Percentiles rank a stretch among this genome's conserved stretches.
Conservation (phyloP, 2,797 vertebrate genomes). For the Centroberyx gerrardi region DNA sequence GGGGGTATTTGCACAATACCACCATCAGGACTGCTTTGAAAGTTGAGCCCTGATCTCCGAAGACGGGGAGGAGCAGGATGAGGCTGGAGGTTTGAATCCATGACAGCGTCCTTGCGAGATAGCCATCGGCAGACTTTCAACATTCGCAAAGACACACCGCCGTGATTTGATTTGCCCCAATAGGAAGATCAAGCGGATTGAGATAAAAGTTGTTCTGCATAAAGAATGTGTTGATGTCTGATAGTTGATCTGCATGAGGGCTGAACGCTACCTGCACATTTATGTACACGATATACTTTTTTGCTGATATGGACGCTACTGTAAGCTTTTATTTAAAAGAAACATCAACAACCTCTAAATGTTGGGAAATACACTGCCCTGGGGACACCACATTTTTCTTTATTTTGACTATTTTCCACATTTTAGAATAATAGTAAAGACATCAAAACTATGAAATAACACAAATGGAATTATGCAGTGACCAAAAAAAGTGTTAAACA, state of each 20-base stretch:
- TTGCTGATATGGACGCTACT: neutral
- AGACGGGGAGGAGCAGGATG: conserved; percentile 41
- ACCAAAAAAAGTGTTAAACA: no score
- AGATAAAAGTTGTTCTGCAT: conserved; percentile 34
- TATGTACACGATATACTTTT: neutral
- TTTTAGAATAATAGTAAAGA: no score
- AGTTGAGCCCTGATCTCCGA: conserved; percentile 69
- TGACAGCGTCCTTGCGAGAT: conserved; percentile 65
- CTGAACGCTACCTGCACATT: conserved; percentile 6
- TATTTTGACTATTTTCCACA: no score
- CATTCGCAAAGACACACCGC: conserved; percentile 34
- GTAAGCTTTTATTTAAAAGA: neutral
- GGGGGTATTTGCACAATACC: conserved; percentile 76
- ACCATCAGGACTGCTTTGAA: conserved; percentile 77
- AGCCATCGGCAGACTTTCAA: conserved; percentile 45
- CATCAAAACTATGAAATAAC: no score
- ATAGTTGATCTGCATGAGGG: conserved; percentile 33
- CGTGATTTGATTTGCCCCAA: conserved; percentile 42
- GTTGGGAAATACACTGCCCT: neutral
- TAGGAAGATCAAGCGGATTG: conserved; percentile 43
- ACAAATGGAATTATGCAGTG: no score
- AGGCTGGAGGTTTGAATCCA: conserved; percentile 62
- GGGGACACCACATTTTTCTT: no score
- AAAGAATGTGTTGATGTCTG: conserved; percentile 15
- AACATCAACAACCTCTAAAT: neutral